Percentiles rank a stretch among this genome's conserved stretches.
Evolutionary conservation across 2,888 invertebrate genomes (phyloP).

Genomic region (Ochropleura leucogaster): DNA sequence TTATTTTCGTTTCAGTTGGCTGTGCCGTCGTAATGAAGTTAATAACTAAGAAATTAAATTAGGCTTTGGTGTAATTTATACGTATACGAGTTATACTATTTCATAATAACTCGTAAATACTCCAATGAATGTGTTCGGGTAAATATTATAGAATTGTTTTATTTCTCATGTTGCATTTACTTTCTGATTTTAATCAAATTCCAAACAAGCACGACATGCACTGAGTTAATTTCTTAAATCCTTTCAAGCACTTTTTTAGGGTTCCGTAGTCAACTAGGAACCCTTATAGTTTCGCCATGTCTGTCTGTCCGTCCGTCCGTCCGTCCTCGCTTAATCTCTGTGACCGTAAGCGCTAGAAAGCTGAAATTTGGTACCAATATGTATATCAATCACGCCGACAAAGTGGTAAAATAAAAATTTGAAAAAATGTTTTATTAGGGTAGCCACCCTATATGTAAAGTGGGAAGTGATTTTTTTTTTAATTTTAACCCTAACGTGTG

Average conservation of each 20-base stretch:
- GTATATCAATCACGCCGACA: too few relatives aligned
- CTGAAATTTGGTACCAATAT: too few relatives aligned
- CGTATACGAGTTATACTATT: background rate
- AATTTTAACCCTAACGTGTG: too few relatives aligned
- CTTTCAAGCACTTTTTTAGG: slow-evolving; percentile 2
- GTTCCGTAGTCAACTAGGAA: too few relatives aligned
- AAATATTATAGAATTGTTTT: slow-evolving; percentile 22
- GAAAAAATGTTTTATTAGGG: too few relatives aligned
- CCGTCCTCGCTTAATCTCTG: too few relatives aligned
- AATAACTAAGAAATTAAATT: slow-evolving; percentile 3
- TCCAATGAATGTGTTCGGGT: slow-evolving; percentile 6
- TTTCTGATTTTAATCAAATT: slow-evolving; percentile 22
- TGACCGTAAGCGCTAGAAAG: too few relatives aligned
- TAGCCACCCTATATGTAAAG: too few relatives aligned
- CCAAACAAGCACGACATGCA: slow-evolving; percentile 25
- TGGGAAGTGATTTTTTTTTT: too few relatives aligned
- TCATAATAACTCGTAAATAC: slow-evolving; percentile 19
- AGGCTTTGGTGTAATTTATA: background rate
- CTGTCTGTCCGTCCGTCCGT: too few relatives aligned
- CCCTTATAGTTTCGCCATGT: too few relatives aligned
- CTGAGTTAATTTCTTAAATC: slow-evolving; percentile 32
- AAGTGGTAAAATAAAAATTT: too few relatives aligned
- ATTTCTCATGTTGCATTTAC: slow-evolving; percentile 13
- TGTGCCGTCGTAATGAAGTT: background rate
- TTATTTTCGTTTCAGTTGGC: background rate